Conservation (phyloP, 2,888 invertebrate genomes). For the Scaptomyza polygonia region DNA sequence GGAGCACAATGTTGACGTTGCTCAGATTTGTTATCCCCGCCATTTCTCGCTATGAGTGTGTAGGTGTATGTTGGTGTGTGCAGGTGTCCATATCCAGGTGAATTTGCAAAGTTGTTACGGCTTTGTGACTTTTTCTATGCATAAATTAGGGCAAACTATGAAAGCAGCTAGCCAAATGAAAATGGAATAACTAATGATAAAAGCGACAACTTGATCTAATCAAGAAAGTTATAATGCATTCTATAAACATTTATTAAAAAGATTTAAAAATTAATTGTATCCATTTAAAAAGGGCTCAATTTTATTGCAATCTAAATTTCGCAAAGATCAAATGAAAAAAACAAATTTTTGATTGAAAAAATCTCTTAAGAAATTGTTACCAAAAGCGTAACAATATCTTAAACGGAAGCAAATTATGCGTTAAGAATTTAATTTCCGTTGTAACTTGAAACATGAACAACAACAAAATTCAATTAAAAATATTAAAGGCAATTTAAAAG, state of each 20-base stretch:
- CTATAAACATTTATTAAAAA: no score
- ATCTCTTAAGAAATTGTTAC: no score
- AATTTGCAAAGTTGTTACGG: slow-evolving; percentile 31
- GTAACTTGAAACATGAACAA: slow-evolving; percentile 40
- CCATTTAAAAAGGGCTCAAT: no score
- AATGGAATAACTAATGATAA: slow-evolving; percentile 4
- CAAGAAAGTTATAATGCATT: background rate
- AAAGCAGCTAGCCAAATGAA: slow-evolving; percentile 11
- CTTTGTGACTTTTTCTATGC: slow-evolving; percentile 54
- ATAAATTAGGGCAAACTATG: slow-evolving; percentile 50
- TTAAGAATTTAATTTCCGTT: slow-evolving; percentile 51
- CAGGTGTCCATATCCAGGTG: slow-evolving; percentile 44
- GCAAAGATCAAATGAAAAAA: no score
- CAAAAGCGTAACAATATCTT: background rate
- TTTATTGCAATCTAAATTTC: no score
- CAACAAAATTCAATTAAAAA: slow-evolving; percentile 1
- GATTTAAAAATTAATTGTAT: no score
- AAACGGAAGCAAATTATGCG: slow-evolving; percentile 61
- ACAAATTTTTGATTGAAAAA: no score
- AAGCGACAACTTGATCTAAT: background rate
- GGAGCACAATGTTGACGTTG: slow-evolving; percentile 40
- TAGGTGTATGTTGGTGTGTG: slow-evolving; percentile 4
- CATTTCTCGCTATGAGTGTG: slow-evolving; percentile 3
- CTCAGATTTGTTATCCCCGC: slow-evolving; percentile 61
- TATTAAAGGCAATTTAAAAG: background rate